Conservation (phyloP, 2,888 invertebrate genomes). For the Ichneumoninae sp. region DNA sequence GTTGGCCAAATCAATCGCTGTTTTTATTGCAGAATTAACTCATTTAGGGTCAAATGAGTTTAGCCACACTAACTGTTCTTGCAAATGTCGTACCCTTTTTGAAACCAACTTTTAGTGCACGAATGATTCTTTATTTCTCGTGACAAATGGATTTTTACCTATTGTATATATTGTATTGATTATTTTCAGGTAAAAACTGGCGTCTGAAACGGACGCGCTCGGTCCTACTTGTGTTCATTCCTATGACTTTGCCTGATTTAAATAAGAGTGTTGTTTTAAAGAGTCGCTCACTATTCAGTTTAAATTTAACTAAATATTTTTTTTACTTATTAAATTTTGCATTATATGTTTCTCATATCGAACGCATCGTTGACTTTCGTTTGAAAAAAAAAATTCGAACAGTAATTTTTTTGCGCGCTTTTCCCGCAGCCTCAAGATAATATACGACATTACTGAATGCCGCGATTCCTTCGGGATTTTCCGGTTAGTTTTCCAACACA, state of each 20-base stretch:
- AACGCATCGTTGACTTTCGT: not conserved
- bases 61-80: not conserved
- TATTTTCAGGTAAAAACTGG: not conserved
- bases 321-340: not conserved
- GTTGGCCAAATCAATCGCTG: not conserved
- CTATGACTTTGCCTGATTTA: not conserved
- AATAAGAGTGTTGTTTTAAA: not conserved
- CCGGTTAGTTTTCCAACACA: slow-evolving; percentile 42
- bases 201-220: not conserved
- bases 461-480: slow-evolving; percentile 43
- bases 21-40: not conserved
- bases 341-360: not conserved
- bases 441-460: slow-evolving; percentile 45
- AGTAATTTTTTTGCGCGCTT: slow-evolving; percentile 11
- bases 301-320: not conserved
- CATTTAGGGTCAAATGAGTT: not conserved
- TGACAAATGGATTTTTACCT: not conserved
- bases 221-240: too few species aligned
- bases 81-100: not conserved
- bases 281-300: not conserved
- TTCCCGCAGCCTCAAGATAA: slow-evolving; percentile 19
- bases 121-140: not conserved
- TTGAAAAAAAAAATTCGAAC: not conserved
- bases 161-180: not conserved
- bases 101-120: not conserved